Conservation (phyloP, 2,797 vertebrate species). For the Urosaurus nigricauda region DNA sequence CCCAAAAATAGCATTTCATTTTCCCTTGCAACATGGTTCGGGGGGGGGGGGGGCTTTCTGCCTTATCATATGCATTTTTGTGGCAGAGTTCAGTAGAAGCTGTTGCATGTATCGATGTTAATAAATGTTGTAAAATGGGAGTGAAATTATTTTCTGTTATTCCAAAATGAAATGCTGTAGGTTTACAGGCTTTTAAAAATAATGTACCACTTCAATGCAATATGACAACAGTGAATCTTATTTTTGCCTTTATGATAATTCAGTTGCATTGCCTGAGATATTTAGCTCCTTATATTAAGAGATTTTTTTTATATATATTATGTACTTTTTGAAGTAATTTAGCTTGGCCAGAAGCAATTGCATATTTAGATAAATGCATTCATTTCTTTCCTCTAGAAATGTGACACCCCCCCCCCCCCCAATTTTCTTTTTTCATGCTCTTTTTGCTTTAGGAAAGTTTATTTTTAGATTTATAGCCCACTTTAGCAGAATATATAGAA, state of each 20-base stretch:
- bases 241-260: slow-evolving; percentile 38
- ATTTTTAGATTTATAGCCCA: not conserved
- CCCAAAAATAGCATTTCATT: slow-evolving; percentile 71
- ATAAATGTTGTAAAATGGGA: slow-evolving; percentile 44
- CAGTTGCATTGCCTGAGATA: not conserved
- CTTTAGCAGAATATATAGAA: not conserved
- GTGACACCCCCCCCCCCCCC: not conserved
- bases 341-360: slow-evolving; percentile 18
- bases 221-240: not conserved
- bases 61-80: slow-evolving; percentile 46
- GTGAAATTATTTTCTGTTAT: slow-evolving; percentile 44
- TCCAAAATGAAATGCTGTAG: slow-evolving; percentile 42
- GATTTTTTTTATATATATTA: slow-evolving; percentile 27
- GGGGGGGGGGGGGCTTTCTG: slow-evolving; percentile 23
- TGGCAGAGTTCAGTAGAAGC: slow-evolving; percentile 21
- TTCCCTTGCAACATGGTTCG: slow-evolving; percentile 49
- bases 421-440: too few species aligned
- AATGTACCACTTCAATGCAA: not conserved
- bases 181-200: slow-evolving; percentile 12
- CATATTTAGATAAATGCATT: not conserved
- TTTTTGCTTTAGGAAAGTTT: slow-evolving; percentile 14
- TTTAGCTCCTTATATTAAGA: slow-evolving; percentile 27
- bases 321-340: not conserved
- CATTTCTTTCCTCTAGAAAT: slow-evolving; percentile 9
- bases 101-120: slow-evolving; percentile 47